Evolutionary conservation across 2,797 vertebrate genomes (phyloP).

Genomic region (Monodelphis domestica): DNA sequence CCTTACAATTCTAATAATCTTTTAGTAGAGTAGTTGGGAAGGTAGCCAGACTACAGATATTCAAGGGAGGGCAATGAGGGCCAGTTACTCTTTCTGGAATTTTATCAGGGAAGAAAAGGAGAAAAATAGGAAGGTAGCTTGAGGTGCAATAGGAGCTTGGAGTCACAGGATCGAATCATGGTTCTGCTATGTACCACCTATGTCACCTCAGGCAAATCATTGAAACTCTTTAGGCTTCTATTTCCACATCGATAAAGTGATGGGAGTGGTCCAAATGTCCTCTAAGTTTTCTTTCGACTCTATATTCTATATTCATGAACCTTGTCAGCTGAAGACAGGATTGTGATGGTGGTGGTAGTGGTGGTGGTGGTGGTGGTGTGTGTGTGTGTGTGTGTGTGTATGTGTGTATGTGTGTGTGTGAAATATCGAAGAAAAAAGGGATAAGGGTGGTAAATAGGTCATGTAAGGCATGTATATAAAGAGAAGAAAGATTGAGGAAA

Average conservation of each 20-base stretch:
- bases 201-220: too few relatives aligned
- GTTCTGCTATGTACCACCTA: too few relatives aligned
- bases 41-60: neutral
- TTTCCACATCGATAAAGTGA: neutral
- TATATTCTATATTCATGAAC: neutral
- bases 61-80: neutral
- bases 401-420: neutral
- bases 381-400: too few relatives aligned
- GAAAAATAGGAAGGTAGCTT: neutral
- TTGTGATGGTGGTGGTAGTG: too few relatives aligned
- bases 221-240: too few relatives aligned
- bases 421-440: neutral
- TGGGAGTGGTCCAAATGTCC: neutral
- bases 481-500: neutral
- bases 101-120: neutral
- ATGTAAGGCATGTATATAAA: neutral
- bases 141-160: neutral
- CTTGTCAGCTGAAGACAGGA: neutral
- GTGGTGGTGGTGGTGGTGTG: too few relatives aligned
- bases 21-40: neutral
- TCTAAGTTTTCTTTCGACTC: neutral
- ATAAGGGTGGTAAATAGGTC: neutral
- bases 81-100: neutral
- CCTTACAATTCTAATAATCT: neutral
- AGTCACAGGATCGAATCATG: neutral